These are phyloP conservation scores for Stenchaetothrips biformis DNA, from an alignment of 2,888 invertebrate species.

Conservation along the genomic window DNA sequence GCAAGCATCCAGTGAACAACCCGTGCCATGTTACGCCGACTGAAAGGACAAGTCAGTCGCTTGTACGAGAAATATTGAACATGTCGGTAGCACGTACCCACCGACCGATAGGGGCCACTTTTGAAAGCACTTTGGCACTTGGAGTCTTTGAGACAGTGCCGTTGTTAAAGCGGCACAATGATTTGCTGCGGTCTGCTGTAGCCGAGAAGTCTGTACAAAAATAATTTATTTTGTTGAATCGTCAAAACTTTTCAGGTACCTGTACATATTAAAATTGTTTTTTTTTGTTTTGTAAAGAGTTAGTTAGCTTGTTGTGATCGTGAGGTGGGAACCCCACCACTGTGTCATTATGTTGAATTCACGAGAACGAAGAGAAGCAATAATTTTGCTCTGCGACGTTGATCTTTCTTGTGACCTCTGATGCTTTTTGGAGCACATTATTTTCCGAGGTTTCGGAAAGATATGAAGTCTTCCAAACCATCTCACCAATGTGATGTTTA, in stretches of 20 bases:
- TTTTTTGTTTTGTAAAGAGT: background rate
- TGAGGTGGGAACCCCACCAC: background rate
- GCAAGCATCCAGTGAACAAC: background rate
- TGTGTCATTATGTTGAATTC: background rate
- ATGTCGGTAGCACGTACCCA: too few species aligned
- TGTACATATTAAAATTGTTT: background rate
- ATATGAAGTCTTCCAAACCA: background rate
- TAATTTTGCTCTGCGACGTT: too few species aligned
- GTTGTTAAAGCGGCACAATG: too few species aligned
- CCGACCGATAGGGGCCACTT: too few species aligned
- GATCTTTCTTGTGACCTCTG: too few species aligned
- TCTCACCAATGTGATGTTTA: conserved; percentile 15
- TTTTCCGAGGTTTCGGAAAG: too few species aligned
- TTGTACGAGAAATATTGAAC: too few species aligned
- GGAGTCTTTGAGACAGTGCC: too few species aligned
- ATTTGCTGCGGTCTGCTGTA: too few species aligned
- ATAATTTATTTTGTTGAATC: conserved; percentile 7
- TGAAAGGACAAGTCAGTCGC: background rate
- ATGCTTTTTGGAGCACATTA: too few species aligned
- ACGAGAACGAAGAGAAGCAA: too few species aligned
- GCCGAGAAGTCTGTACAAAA: background rate
- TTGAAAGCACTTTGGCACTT: too few species aligned
- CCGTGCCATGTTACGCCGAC: background rate
- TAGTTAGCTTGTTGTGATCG: background rate
- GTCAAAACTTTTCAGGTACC: background rate